phyloP scores from a whole-genome alignment of 2,113 vertebrate genomes.

The Orthonyx spaldingii region DNA sequence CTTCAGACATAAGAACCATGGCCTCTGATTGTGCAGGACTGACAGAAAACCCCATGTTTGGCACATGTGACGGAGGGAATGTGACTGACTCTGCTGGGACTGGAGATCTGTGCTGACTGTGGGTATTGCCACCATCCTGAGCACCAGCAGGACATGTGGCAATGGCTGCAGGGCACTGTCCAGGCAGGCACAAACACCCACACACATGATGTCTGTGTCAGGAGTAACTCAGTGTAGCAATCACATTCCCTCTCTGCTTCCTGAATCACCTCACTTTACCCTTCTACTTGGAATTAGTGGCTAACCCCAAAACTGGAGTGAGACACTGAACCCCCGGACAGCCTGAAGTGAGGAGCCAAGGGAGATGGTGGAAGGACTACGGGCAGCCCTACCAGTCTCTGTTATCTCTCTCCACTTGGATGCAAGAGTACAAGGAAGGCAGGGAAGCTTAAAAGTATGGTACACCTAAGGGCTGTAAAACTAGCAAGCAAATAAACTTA shows the following conservation, averaged over 20 bases:
- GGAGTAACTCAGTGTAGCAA: neutral
- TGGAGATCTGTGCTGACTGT: neutral
- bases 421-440: neutral
- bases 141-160: neutral
- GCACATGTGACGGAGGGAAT: too few species aligned
- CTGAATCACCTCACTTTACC: neutral
- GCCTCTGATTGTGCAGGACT: neutral
- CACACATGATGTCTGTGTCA: accelerated
- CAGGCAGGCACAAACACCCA: neutral
- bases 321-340: neutral
- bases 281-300: neutral
- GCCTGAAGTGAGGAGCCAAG: neutral
- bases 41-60: neutral
- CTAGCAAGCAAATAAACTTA: neutral
- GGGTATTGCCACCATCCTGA: neutral
- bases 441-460: neutral
- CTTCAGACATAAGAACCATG: accelerated
- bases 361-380: neutral
- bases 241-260: neutral
- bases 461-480: neutral
- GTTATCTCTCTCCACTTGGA: neutral
- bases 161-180: neutral
- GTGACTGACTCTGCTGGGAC: accelerated
- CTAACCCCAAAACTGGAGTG: neutral
- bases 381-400: neutral